Evolutionary conservation across 2,797 vertebrate species (phyloP), one percentile per base, ranked within the genome.

Genomic region (Heteromormyrus szaboi): DNA sequence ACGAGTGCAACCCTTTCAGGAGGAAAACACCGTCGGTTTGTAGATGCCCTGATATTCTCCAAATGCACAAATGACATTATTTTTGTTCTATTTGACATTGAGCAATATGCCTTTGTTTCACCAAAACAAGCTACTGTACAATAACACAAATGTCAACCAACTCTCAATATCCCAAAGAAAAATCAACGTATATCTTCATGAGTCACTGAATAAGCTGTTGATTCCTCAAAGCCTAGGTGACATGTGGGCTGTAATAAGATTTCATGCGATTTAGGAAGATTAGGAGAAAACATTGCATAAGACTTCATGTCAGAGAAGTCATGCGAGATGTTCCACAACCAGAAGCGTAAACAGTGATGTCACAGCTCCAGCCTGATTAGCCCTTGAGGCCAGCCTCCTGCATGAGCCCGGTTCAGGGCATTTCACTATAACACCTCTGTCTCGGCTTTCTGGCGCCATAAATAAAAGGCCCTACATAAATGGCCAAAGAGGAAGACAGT

Each of bases 381-480:
- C 19, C 41, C 76, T 22, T 46, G 19, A 46, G 56, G n/a, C 19
- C 14, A n/a, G 7, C 17, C 37, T 6, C 33, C 72, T 25, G 25
- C 81, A 37, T 33, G 54, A 68, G 11, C 25, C 54, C 4, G 0
- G 44, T 33, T 33, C 46, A 54, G 46, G 46, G 59, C 50, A 68
- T 85, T 85, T 37, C 44, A 85, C 48, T 59, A 50, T 50, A 89
- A 50, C 14, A 19, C 37, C 76, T 4, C 53, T 50, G 37, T 51
- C 56, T n/a, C 14, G 0, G 12, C 12, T 46, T 88, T 41, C 79
- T 7, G 37, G 22, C n/a, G 5, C 83, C 29, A 72, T 89, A 51
- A 86, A 89, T 85, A 65, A n/a, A 85, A 85, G 48, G 29, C 25
- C 56, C 88, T 54, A 85, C 19, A 72, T 29, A 51, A 56, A 37